Evolutionary conservation across 2,113 vertebrate genomes (phyloP).

Genomic region (Carollia perspicillata): DNA sequence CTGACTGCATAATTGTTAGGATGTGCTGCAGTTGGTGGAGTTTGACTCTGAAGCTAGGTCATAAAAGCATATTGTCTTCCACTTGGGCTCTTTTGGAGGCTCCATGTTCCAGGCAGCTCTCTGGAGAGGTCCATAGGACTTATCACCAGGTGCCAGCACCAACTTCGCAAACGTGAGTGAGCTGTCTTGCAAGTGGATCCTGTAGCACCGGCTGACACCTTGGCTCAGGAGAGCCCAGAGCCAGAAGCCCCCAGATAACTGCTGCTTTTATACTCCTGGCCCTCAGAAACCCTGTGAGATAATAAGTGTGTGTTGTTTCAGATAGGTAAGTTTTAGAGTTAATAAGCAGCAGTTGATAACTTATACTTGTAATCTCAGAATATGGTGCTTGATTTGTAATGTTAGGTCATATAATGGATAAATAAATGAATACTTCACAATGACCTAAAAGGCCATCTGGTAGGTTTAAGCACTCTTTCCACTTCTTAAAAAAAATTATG

Average conservation of each 20-base stretch:
- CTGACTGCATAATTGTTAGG: neutral
- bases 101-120: neutral
- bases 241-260: neutral
- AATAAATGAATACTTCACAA: neutral
- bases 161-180: neutral
- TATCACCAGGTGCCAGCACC: neutral
- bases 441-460: neutral
- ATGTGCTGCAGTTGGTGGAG: neutral
- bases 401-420: neutral
- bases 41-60: neutral
- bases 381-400: neutral
- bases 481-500: neutral
- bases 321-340: neutral
- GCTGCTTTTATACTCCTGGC: neutral
- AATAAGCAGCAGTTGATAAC: neutral
- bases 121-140: neutral
- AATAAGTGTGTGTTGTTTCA: neutral
- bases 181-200: neutral
- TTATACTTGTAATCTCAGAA: neutral
- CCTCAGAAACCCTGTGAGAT: neutral
- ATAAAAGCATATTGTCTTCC: neutral
- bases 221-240: neutral
- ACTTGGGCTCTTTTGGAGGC: neutral
- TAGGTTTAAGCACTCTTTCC: neutral
- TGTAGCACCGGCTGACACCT: neutral